Evolutionary conservation across 92 coral and sea anemone species (phyloP), one percentile per base, ranked within the genome.

Genomic region (Diadumene lineata): DNA sequence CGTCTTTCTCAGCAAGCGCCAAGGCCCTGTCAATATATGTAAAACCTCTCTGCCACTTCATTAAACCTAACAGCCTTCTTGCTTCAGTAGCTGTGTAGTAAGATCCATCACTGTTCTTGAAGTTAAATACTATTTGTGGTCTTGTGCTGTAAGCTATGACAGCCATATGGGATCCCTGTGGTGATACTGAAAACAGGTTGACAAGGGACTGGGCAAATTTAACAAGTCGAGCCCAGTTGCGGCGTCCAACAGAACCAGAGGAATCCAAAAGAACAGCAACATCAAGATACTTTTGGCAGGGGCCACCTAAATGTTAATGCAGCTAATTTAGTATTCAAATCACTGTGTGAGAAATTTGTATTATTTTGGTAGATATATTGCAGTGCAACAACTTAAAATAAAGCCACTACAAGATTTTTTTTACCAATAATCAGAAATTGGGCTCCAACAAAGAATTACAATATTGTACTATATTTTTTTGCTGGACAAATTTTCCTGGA

Each of bases 11-110:
- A 0, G 70, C 78, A 15, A 61, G 30, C 17, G 23, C 31, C 18
- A 79, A 64, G 11, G 84, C 84, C 34, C 63, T 79, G 27, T 79
- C 84, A 53, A 71, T 79, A 51, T 32, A 79, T 70, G 84, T 79
- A 71, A 43, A 71, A 25, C 84, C 84, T 50, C 78, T 79, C 72
- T 79, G 84, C 84, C 78, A 79, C 19, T 19, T 30, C 78, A 79
- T 79, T n/a, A 11, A 0, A 24, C 72, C 73, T 34, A 79, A 30
- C 30, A 70, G 75, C n/a, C 77, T 55, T 34, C 71, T 56, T 3
- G 57, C 50, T 28, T 79, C 84, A 29, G 24, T 56, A 38, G 31
- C 32, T 17, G 29, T 48, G 9, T 60, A 38, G 25, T 78, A 78
- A 7, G 64, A 31, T 33, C 75, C 75, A 55, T 48, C 56, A 4